Evolutionary conservation across 2,888 invertebrate species (phyloP).

Genomic region (Plebejus argus): DNA sequence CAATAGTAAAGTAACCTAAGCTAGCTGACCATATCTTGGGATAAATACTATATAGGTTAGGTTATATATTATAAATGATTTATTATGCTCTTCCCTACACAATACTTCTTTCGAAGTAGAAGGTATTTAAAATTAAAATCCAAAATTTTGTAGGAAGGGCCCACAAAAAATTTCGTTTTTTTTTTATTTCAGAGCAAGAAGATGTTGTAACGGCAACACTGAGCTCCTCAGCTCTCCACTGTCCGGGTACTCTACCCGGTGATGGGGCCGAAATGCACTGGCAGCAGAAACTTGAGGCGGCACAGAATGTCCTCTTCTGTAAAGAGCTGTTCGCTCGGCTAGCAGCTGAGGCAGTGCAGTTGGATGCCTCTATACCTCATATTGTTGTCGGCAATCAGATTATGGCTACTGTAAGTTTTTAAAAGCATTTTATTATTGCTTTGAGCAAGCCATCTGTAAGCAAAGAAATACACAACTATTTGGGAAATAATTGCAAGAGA

Average conservation of each 20-base stretch:
- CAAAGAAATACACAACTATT: no score
- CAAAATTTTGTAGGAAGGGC: no score
- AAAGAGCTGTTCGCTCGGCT: slow-evolving; percentile 97
- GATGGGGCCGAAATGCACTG: slow-evolving; percentile 89
- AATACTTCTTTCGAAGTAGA: no score
- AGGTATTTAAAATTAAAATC: no score
- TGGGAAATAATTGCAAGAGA: no score
- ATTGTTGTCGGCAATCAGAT: slow-evolving; percentile 99
- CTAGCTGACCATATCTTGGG: no score
- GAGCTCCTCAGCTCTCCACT: slow-evolving; percentile 86
- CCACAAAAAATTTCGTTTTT: no score
- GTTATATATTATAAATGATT: no score
- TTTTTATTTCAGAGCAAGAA: slow-evolving; percentile 86
- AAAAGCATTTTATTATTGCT: not conserved
- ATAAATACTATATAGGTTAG: no score
- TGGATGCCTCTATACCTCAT: slow-evolving; percentile 96
- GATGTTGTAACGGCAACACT: slow-evolving; percentile 92
- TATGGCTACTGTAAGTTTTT: slow-evolving; percentile 89
- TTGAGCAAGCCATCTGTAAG: not conserved
- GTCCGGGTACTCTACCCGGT: slow-evolving; percentile 82
- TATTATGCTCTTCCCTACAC: no score
- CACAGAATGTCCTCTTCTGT: slow-evolving; percentile 98
- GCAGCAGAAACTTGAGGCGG: slow-evolving; percentile 98
- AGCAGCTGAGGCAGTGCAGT: slow-evolving; percentile 96
- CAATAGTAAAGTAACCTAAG: no score